Conservation (phyloP, 2,797 vertebrate species). For the Etheostoma nigrum region DNA sequence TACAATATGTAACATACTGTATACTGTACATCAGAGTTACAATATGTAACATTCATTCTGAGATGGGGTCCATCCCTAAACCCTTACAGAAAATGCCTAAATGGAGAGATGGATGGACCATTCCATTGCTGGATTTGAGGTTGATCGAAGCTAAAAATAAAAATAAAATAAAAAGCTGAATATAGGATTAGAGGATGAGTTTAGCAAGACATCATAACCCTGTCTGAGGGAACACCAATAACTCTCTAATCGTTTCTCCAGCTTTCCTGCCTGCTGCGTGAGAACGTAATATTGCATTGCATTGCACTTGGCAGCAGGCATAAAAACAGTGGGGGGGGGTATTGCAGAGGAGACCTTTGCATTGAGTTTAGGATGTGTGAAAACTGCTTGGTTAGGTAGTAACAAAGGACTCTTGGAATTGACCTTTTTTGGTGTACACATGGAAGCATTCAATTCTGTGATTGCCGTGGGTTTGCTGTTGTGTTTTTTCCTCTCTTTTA, state of each 20-base stretch:
- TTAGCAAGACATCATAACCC: neutral
- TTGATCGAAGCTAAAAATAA: neutral
- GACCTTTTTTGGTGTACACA: neutral
- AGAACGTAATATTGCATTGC: neutral
- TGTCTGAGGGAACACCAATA: conserved; percentile 34
- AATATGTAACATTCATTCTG: conserved; percentile 5
- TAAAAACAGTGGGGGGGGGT: neutral
- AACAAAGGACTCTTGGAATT: neutral
- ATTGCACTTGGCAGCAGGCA: conserved; percentile 12
- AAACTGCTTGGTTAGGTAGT: neutral
- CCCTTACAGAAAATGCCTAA: neutral
- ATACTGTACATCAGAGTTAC: neutral
- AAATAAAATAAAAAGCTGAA: neutral
- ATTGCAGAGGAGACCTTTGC: conserved; percentile 15
- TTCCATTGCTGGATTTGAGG: conserved; percentile 1
- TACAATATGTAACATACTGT: neutral
- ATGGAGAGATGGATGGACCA: neutral
- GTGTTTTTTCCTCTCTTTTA: neutral
- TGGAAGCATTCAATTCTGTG: neutral
- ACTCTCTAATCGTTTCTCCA: neutral
- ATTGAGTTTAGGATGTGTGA: neutral
- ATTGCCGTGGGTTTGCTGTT: neutral
- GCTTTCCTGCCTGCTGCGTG: conserved; percentile 6
- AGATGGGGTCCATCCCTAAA: neutral
- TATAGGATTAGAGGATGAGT: conserved; percentile 1